Percentiles rank a stretch among this genome's conserved stretches.
Conservation (phyloP, 2,888 invertebrate genomes). For the Drosophila atripex region DNA sequence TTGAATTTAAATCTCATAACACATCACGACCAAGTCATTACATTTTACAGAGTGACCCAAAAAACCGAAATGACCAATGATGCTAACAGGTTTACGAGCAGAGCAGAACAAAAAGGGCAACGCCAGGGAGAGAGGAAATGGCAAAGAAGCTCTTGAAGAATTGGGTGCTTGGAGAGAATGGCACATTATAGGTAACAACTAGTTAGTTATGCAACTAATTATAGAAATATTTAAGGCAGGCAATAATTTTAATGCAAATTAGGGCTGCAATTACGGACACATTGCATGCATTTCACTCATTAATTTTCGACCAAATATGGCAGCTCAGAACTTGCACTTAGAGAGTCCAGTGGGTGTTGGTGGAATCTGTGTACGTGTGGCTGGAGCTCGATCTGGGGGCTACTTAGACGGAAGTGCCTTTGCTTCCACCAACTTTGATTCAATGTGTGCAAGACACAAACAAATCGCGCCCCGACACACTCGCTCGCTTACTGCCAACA, state of each 20-base stretch:
- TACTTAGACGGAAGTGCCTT: constrained; percentile 57
- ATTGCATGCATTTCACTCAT: constrained; percentile 40
- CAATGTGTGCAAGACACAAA: constrained; percentile 33
- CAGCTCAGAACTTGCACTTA: constrained; percentile 33
- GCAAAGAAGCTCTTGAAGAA: not conserved
- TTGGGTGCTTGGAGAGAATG: not conserved
- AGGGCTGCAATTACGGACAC: constrained; percentile 24
- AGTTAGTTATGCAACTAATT: not conserved
- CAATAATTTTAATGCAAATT: constrained; percentile 24
- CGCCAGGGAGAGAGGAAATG: not conserved
- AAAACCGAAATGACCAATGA: constrained; percentile 48
- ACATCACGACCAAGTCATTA: constrained; percentile 76
- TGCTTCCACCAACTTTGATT: constrained; percentile 40
- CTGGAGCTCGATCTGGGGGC: constrained; percentile 1
- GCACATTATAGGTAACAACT: not conserved
- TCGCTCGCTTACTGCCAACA: constrained; percentile 36
- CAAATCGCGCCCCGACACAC: constrained; percentile 4
- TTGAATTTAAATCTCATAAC: constrained; percentile 70
- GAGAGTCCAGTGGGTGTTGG: constrained; percentile 66
- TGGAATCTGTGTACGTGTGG: constrained; percentile 49
- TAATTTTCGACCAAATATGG: constrained; percentile 45
- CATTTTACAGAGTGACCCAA: constrained; percentile 57
- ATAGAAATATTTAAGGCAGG: constrained; percentile 3
- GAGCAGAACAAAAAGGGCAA: constrained; percentile 11
- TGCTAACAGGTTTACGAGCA: constrained; percentile 23